Evolutionary conservation across 2,113 vertebrate genomes (phyloP).

Genomic region (Cheilinus undulatus): DNA sequence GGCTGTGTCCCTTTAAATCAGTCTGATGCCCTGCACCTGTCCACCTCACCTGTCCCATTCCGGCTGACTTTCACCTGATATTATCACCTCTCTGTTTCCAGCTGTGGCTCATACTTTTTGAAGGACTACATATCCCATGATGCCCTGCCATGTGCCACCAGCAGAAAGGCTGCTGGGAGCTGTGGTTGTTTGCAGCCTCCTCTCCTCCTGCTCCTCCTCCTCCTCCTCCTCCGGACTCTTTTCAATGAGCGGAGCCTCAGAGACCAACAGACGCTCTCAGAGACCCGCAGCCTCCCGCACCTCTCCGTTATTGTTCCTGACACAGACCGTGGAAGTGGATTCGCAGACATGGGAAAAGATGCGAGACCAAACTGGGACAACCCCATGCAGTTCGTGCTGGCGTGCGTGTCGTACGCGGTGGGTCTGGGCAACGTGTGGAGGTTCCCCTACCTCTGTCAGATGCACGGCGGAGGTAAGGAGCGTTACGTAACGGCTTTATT

Average conservation of each 20-base stretch:
- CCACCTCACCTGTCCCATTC: no score
- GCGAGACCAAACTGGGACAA: slow-evolving; percentile 88
- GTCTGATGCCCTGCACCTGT: no score
- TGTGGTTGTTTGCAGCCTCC: not conserved
- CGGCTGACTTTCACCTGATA: no score
- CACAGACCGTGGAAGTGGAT: not conserved
- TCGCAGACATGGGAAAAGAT: slow-evolving; percentile 79
- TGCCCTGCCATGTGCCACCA: not conserved
- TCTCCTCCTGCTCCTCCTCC: not conserved
- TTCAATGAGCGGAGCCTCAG: not conserved
- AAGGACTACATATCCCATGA: slow-evolving; percentile 1
- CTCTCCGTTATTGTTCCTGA: not conserved
- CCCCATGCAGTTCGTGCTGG: slow-evolving; percentile 90
- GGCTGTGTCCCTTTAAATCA: no score
- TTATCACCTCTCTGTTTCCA: no score
- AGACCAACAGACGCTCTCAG: not conserved
- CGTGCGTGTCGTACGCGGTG: slow-evolving; percentile 93
- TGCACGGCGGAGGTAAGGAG: slow-evolving; percentile 94
- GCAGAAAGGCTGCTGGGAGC: not conserved
- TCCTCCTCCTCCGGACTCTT: slow-evolving; percentile 15
- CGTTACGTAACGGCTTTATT: not conserved
- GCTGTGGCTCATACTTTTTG: not conserved
- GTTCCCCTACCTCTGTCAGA: slow-evolving; percentile 96
- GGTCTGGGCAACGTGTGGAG: slow-evolving; percentile 97
- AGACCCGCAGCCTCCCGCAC: not conserved